Base-by-base conservation (phyloP, 1,140 invertebrate species). In the Drosophila nigrodunni region DNA sequence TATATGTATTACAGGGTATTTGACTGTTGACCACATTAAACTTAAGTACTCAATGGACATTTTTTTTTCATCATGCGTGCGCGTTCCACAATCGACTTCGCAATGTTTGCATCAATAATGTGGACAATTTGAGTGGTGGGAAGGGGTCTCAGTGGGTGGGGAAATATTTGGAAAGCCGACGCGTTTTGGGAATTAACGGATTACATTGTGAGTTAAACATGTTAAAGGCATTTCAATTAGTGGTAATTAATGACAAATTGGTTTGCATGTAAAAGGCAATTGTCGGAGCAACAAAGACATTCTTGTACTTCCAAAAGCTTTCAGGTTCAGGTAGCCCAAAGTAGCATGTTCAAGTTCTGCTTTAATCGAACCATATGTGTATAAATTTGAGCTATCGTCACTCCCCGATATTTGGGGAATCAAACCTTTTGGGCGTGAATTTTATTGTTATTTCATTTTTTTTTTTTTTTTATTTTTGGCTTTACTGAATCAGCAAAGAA, bases 211-310 rank as follows among this genome's bases (percentile, higher is more conserved):
- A 62, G 55, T 61, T 67, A 8, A 68, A 44, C 55, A 60, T 68
- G 65, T 41, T 68, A 25, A 55, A 55, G 65, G 43, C 72, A 62
- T 62, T 74, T 69, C 58, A 74, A 74, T 69, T 69, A 74, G 50
- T 43, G 50, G 10, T 61, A 74, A 69, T 69, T 68, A 47, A 41
- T 41, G 66, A 37, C 41, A 61, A 74, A 74, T 74, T 69, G 66
- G 21, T 57, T 69, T 54, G 57, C 66, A 73, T 58, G 54, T 37
- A 18, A 52, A n/a, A 37, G 15, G 13, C 62, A 25, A 50, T 59
- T 49, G 43, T 43, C 5, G 11, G 11, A 37, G 34, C 34, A 25
- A 7, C 34, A 21, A 65, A 11, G 18, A 59, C 49, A 60, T 35
- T 46, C 46, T 44, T 54, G 39, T 39, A 64, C 35, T n/a, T 11